Evolutionary conservation across 35 echinoderm and acorn worm species (phyloP), one percentile per base, ranked within the genome.

Genomic region (Stichopus chloronotus): DNA sequence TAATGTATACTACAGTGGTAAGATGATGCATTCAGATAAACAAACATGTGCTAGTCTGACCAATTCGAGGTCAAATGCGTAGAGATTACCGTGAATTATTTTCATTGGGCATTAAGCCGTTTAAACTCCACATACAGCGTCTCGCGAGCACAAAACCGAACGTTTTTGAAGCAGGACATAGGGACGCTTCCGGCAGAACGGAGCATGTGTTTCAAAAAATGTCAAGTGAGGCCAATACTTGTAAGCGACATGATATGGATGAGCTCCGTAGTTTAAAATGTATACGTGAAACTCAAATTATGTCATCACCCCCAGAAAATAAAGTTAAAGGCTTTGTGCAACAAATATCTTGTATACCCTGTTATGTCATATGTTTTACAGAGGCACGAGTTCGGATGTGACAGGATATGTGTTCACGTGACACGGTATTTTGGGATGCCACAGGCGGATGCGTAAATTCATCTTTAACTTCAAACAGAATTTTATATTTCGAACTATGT

Each of bases 201-300:
- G 43, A 71, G 53, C 24, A 54, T 53, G 88, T 90, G 20, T 71
- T 90, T 20, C 88, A 90, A 74, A 90, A 90, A 90, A 90, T 90
- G 25, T 90, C 88, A 52, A 90, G 88, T 90, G 88, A 90, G 68
- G 6, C 65, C 30, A 24, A 63, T 4, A 4, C 88, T 5, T 9
- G 6, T n/a, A 6, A 53, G 9, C 61, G 88, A 90, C 16, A 52
- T 8, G 13, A 52, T 55, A 90, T 13, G 5, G 52, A 90, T 12
- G 88, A 90, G 68, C 8, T 90, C 12, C 13, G 17, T 24, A 90
- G 88, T 74, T 53, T 90, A 8, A 25, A 69, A n/a, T 55, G 6
- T 7, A 71, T 71, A 17, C 61, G 5, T 10, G 23, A 74, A 53
- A 72, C 0, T 4, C 53, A 72, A 55, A 23, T 20, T 25, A 43